Evolutionary conservation across 2,113 vertebrate species (phyloP), one percentile per base, ranked within the genome.

Genomic region (Vicugna pacos): DNA sequence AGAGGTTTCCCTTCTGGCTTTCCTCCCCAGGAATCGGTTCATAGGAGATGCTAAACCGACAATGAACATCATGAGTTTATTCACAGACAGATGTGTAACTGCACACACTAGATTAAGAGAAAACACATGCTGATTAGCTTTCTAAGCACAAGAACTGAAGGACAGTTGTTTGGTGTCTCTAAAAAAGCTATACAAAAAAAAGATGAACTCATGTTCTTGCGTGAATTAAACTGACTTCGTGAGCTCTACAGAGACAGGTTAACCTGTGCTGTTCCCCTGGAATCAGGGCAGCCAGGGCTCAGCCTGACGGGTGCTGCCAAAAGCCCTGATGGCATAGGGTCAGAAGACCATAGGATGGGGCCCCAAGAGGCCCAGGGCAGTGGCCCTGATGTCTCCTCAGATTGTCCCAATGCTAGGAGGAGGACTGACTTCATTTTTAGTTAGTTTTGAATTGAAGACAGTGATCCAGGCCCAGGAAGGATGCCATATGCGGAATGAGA

Each of bases 391-490:
- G n/a, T 83, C 52, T 73, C 32, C 64, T 73, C 54, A 11, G 46
- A 52, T 15, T 35, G 56, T 88, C 88, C 82, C 50, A 26, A n/a
- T 91, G 42, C 89, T 56, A 42, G 20, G 54, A 30, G 26, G 24
- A 14, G 6, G 10, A 26, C 1, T 72, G 56, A 46, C 54, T 32
- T 35, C 30, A 79, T 65, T 93, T 96, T 92, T 94, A 91, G 89
- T 94, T 91, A 92, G 67, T 93, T 22, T 92, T 17, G 76, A 91
- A 91, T 60, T 82, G 50, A 72, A 76, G 93, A 94, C n/a, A 70
- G 70, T 77, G 58, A 94, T 38, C 65, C 86, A 73, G 15, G 26
- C 38, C 79, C 52, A 15, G 64, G 20, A 85, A 82, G 89, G 72
- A 91, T 32, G 76, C 48, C 65, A 65, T 8, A 3, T 0, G 22